A percentile compares a stretch with the other conserved stretches of the same genome.
phyloP scores from a whole-genome alignment of 1,140 invertebrate species.

The Drosophila aff. region DNA sequence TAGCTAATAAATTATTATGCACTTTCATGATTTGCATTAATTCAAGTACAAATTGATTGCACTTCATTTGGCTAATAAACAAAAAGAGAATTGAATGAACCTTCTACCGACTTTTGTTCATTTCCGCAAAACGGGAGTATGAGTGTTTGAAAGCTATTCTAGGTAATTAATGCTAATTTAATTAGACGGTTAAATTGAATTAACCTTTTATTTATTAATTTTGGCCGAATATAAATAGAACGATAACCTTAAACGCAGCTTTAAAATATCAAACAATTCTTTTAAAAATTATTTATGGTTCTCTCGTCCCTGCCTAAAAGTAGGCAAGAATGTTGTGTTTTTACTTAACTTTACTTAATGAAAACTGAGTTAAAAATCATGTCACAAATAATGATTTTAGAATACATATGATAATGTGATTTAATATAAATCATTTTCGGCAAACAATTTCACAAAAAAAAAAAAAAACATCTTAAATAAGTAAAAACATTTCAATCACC shows the following conservation, averaged over 20 bases:
- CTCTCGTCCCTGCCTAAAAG: conserved; percentile 25
- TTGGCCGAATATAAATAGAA: neutral
- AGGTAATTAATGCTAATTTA: neutral
- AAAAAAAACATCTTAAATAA: neutral
- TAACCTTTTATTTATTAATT: neutral
- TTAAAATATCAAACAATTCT: neutral
- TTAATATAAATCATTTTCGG: neutral
- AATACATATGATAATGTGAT: neutral
- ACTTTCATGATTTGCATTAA: conserved; percentile 65
- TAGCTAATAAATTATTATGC: conserved; percentile 67
- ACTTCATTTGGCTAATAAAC: conserved; percentile 61
- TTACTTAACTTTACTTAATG: neutral
- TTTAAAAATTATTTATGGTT: neutral
- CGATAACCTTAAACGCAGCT: no score
- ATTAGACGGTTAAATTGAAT: neutral
- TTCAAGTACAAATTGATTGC: conserved; percentile 70
- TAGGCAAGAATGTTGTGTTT: conserved; percentile 3
- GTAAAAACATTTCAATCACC: neutral
- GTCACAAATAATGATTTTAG: neutral
- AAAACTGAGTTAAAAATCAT: neutral
- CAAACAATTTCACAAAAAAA: neutral
- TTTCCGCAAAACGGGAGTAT: conserved; percentile 52
- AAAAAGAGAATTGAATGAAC: conserved; percentile 19
- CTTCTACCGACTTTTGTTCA: conserved; percentile 36
- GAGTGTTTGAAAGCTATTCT: neutral